Evolutionary conservation across 2,113 vertebrate genomes (phyloP), one percentile per base, ranked within the genome.

Genomic region (Plestiodon gilberti): DNA sequence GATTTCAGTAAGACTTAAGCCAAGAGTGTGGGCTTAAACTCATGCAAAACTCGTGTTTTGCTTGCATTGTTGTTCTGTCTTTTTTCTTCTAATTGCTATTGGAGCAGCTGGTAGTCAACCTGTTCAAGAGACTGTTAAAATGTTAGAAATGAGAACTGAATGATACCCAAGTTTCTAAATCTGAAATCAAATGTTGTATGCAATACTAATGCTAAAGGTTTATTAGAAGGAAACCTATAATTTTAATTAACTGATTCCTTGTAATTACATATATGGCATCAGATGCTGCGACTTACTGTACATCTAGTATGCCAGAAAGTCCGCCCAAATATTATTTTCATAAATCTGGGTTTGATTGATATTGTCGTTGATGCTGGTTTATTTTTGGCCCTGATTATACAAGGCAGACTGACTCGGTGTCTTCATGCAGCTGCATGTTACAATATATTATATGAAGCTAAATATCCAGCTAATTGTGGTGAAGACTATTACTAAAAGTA

Each of bases 201-300:
- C 67, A 4, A n/a, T 14, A 0, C 23, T 70, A 6, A 52, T n/a
- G 73, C 4, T 61, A 40, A 70, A 88, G 8, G 0, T 22, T 2
- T 0, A 7, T 1, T 17, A 23, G 69, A 0, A 6, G 52, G 87
- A 88, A 28, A 0, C 0, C 8, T 67, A 3, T 48, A 4, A 40
- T 88, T 92, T 84, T 79, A 23, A 48, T 55, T 78, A 88, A 30
- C 43, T 71, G 30, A 52, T 88, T 91, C 83, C 78, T 89, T 86
- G 28, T 57, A 28, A 6, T 86, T 61, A 1, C 13, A 82, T 1
- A 35, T 87, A 83, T 10, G 17, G 57, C 28, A 35, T 71, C 30
- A 82, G 43, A 70, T 55, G 20, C 80, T 48, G 6, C 69, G 67
- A 35, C 40, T 75, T n/a, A n/a, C 4, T 38, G 9, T 35, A 14